phyloP scores from a whole-genome alignment of 2,797 vertebrate genomes.

The Craterocephalus amniculus region DNA sequence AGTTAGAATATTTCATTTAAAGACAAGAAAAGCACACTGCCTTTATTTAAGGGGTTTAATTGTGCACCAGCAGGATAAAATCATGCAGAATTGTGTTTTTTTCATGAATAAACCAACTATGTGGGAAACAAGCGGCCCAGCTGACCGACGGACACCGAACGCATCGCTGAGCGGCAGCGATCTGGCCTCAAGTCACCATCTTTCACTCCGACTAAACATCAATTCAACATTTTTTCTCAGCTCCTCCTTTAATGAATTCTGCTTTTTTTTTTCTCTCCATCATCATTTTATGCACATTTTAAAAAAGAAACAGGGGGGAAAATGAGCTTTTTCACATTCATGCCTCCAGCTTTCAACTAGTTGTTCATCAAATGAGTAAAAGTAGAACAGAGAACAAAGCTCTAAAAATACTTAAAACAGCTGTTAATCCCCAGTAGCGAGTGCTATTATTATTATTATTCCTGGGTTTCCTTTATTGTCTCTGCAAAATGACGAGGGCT shows the following conservation, averaged over 20 bases:
- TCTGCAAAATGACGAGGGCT: constrained; percentile 68
- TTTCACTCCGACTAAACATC: constrained; percentile 35
- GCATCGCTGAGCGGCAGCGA: constrained; percentile 15
- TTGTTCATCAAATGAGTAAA: constrained; percentile 64
- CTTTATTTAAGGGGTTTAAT: too few relatives aligned
- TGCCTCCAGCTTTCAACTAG: constrained; percentile 57
- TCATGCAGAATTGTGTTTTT: background rate
- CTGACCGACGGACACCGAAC: constrained; percentile 29
- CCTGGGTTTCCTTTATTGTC: constrained; percentile 63
- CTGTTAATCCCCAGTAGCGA: constrained; percentile 61
- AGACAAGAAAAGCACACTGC: too few relatives aligned
- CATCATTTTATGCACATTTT: constrained; percentile 36
- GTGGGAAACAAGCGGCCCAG: background rate
- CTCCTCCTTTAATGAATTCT: constrained; percentile 36
- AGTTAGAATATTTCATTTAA: too few relatives aligned
- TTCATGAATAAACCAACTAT: background rate
- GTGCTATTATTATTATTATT: constrained; percentile 55
- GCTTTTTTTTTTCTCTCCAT: constrained; percentile 23
- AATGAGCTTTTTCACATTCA: constrained; percentile 41
- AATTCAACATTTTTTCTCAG: constrained; percentile 22
- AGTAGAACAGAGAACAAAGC: constrained; percentile 60
- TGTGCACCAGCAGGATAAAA: background rate
- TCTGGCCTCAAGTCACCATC: constrained; percentile 12
- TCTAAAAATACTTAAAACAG: constrained; percentile 62
- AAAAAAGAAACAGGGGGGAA: background rate